Percentiles rank a stretch among this genome's conserved stretches.
Conservation (phyloP, 2,113 vertebrate genomes). For the Ceratotherium simum region DNA sequence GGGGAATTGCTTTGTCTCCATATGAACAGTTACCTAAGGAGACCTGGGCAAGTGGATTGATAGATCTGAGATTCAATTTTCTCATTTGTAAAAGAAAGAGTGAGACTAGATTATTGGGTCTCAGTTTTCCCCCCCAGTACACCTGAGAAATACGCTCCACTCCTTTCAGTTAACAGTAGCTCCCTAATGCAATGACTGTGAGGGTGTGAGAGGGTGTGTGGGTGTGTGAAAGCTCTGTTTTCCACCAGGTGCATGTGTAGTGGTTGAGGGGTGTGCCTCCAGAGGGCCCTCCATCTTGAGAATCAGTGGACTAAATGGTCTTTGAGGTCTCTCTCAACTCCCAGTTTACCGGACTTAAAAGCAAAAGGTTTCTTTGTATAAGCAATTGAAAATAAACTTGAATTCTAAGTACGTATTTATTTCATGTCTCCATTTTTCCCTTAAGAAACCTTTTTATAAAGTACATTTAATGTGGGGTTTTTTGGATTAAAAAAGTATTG, state of each 20-base stretch:
- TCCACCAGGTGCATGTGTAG: not conserved
- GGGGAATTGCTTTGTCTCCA: conserved; percentile 61
- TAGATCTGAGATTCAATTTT: not conserved
- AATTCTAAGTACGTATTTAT: conserved; percentile 34
- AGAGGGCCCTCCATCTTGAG: not conserved
- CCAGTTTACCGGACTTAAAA: conserved; percentile 13
- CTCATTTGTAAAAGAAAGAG: not conserved
- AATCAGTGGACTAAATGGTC: not conserved
- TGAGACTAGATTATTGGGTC: not conserved
- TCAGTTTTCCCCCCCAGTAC: not conserved
- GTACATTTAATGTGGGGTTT: not conserved
- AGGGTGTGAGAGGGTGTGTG: not conserved
- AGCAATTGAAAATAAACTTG: conserved; percentile 23
- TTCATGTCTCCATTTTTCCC: conserved; percentile 37
- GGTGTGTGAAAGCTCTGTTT: not conserved
- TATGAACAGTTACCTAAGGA: conserved; percentile 56
- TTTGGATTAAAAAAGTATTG: conserved; percentile 45
- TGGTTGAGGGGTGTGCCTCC: not conserved
- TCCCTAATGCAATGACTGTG: not conserved
- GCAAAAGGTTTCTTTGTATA: not conserved
- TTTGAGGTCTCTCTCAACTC: not conserved
- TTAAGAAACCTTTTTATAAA: not conserved
- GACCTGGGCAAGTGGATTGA: conserved; percentile 39
- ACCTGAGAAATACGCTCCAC: not conserved
- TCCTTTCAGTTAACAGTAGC: not conserved